Evolutionary conservation across 1,140 invertebrate genomes (phyloP).

Genomic region (Apis florea): DNA sequence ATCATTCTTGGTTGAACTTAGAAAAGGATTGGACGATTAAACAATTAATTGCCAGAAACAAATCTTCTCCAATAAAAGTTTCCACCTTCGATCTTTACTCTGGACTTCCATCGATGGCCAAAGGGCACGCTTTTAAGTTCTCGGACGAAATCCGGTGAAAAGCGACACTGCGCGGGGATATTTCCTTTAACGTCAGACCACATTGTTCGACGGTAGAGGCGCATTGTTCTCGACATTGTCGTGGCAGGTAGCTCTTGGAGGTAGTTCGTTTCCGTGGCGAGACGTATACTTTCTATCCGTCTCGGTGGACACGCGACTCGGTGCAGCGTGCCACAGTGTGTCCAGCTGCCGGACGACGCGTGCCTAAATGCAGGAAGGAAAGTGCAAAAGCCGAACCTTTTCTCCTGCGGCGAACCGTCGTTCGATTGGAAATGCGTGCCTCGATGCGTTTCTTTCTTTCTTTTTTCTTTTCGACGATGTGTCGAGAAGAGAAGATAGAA

Average conservation of each 20-base stretch:
- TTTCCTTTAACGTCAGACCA: slow-evolving; percentile 46
- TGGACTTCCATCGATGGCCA: slow-evolving; percentile 22
- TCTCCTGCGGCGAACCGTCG: slow-evolving; percentile 20
- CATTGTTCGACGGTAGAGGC: slow-evolving; percentile 56
- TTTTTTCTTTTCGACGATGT: too few relatives aligned
- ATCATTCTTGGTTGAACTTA: too few relatives aligned
- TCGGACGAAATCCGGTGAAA: slow-evolving; percentile 21
- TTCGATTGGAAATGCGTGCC: slow-evolving; percentile 50
- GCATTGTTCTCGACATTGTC: slow-evolving; percentile 63
- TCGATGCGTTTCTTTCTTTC: not conserved
- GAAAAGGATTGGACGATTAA: too few relatives aligned
- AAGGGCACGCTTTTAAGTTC: slow-evolving; percentile 19
- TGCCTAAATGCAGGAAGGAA: slow-evolving; percentile 74
- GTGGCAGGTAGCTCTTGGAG: slow-evolving; percentile 35
- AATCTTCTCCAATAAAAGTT: not conserved
- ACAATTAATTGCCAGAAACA: too few relatives aligned
- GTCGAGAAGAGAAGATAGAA: too few relatives aligned
- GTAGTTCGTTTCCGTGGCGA: slow-evolving; percentile 41
- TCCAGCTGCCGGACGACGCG: slow-evolving; percentile 61
- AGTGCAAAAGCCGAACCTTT: slow-evolving; percentile 52
- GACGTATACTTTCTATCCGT: slow-evolving; percentile 72
- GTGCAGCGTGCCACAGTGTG: slow-evolving; percentile 49
- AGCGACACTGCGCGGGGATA: slow-evolving; percentile 19
- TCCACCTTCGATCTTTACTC: not conserved
- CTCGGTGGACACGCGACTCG: slow-evolving; percentile 68